Conservation (phyloP, 2,888 invertebrate genomes). For the Drosophila diplacantha region DNA sequence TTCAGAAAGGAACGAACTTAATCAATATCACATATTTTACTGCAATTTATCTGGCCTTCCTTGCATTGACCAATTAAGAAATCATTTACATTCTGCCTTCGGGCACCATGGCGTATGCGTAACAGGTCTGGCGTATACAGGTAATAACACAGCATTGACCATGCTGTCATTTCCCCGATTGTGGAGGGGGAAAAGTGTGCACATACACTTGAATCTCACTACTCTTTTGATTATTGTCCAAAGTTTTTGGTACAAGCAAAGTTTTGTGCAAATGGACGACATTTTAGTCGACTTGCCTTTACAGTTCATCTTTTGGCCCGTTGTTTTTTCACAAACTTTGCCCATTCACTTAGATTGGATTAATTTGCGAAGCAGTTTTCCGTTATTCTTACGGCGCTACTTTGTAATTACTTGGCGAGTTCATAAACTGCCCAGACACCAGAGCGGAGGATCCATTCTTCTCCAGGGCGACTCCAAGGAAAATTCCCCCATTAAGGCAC, state of each 20-base stretch:
- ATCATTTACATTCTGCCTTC: too few relatives aligned
- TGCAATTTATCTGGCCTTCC: neutral
- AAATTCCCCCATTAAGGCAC: slow-evolving; percentile 16
- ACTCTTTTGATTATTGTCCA: slow-evolving; percentile 12
- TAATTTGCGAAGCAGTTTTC: slow-evolving; percentile 37
- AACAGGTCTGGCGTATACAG: neutral
- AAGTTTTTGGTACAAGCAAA: slow-evolving; percentile 13
- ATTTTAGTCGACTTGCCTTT: slow-evolving; percentile 16
- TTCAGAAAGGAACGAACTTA: neutral
- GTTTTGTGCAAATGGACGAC: slow-evolving; percentile 10
- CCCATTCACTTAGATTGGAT: slow-evolving; percentile 48
- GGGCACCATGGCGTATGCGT: neutral
- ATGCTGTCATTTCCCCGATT: too few relatives aligned
- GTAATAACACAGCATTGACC: neutral
- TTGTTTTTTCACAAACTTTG: slow-evolving; percentile 47
- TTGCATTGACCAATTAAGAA: neutral
- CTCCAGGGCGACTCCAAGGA: neutral
- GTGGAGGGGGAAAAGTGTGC: neutral
- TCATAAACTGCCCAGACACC: slow-evolving; percentile 35
- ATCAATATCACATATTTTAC: neutral
- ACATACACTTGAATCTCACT: slow-evolving; percentile 2
- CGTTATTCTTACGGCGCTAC: slow-evolving; percentile 27
- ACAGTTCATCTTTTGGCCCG: slow-evolving; percentile 22
- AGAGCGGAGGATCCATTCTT: neutral
- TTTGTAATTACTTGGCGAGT: slow-evolving; percentile 53